Evolutionary conservation across 2,797 vertebrate species (phyloP).

Genomic region (Synanceia verrucosa): DNA sequence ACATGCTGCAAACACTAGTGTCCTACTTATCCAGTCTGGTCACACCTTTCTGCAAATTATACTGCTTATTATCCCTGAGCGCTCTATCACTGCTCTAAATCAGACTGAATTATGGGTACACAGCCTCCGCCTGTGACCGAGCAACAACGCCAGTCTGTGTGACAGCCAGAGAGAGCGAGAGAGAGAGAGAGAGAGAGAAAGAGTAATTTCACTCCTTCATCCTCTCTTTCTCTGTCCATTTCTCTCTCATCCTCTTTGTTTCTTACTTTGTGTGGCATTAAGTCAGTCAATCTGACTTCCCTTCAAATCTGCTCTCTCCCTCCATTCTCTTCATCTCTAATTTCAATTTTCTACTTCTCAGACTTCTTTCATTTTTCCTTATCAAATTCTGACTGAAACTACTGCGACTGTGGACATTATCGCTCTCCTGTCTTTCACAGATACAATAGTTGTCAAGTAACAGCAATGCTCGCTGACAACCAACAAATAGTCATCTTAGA

Average conservation of each 20-base stretch:
- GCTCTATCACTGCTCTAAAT: conserved; percentile 71
- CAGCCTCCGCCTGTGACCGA: conserved; percentile 58
- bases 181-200: conserved; percentile 47
- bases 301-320: conserved; percentile 21
- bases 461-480: neutral
- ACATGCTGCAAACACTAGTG: conserved; percentile 37
- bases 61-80: conserved; percentile 77
- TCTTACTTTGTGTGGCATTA: conserved; percentile 8
- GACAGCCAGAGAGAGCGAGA: conserved; percentile 56
- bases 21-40: conserved; percentile 69
- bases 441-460: neutral
- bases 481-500: neutral
- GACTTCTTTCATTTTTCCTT: conserved; percentile 36
- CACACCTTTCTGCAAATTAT: conserved; percentile 78
- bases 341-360: conserved; percentile 53
- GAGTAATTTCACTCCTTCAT: conserved; percentile 40
- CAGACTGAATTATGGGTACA: conserved; percentile 76
- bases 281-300: conserved; percentile 23
- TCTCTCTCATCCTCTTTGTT: conserved; percentile 44
- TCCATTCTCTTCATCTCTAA: conserved; percentile 39
- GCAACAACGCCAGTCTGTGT: conserved; percentile 52
- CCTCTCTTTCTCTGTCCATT: neutral
- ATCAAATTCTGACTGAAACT: conserved; percentile 34
- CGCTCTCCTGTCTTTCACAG: conserved; percentile 7
- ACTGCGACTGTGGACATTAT: neutral